Base-by-base conservation (phyloP, 2,888 invertebrate genomes). In the Drosophila birchii region DNA sequence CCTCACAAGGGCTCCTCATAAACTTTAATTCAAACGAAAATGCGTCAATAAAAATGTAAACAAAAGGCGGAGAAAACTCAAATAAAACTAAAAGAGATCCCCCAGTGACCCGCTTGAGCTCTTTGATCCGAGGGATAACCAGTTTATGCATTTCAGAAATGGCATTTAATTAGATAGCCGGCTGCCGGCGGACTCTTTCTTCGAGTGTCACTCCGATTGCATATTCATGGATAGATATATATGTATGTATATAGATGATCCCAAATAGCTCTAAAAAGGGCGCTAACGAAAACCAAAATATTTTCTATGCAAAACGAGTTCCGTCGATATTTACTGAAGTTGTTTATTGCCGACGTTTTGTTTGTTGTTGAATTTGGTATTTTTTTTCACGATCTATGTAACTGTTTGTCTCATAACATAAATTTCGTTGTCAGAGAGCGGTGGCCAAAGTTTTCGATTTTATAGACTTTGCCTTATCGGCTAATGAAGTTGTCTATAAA, bases 401-500 rank as follows among this genome's bases (percentile, higher is more conserved):
- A 75, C 78, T 77, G 81, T 64, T 75, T 82, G 70, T 80, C 76
- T 78, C 78, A 78, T 81, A 78, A 78, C 66, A 83, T 68, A 56
- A 75, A 75, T 57, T 61, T 55, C 43, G 49, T 51, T 53, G 49
- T 62, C 29, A 23, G 54, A 23, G 54, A 64, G 66, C 59, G 56
- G 53, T 66, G 60, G 68, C 64, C 45, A 61, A 66, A 66, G 36
- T 63, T 76, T 78, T 75, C 68, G 67, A 75, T 78, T 79, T 83
- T 83, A 71, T 80, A 67, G 79, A 67, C 68, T 69, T 11, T 38
- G 45, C 23, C 88, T 76, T 82, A 87, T 87, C 83, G 78, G n/a
- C 36, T 85, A 85, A 85, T 86, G 86, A 85, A 85, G 84, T 80
- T 76, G 88, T 80, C 84, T 78, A 83, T 85, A 79, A 85, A 85